Base-by-base conservation (phyloP, 2,797 vertebrate genomes). In the Lagodon rhomboides region DNA sequence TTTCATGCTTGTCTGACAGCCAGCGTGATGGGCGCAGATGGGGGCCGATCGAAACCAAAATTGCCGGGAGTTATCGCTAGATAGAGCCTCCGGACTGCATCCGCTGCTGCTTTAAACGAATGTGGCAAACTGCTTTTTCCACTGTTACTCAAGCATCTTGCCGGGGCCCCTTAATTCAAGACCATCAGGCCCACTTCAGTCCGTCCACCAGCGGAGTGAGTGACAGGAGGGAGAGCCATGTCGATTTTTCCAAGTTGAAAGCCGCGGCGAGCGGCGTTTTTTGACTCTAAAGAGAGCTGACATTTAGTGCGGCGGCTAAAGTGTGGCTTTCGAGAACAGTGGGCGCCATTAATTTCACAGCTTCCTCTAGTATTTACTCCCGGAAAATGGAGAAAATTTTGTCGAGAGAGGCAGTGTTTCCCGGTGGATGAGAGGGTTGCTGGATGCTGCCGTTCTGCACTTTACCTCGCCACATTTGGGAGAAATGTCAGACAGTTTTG, bases 281-380 rank as follows among this genome's bases (percentile, higher is more conserved):
- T 90, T 86, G 84, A 91, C 86, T 87, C 70, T 80, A 85, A 92
- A 88, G 84, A 79, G 85, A 90, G 83, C 79, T 93, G 94, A 92
- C 93, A 93, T 95, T 94, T 94, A 86, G 83, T 77, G 80, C 62
- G 18, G 55, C 75, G 17, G 87, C 89, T 80, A 87, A 93, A 93
- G 81, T 82, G 89, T 55, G 79, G 77, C 77, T 93, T 90, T 90
- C 8, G 25, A 79, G 75, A 93, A 89, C 89, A 91, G 89, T 85
- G 66, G 90, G 79, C 43, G 20, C 83, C 84, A 85, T 91, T 92
- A 90, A 93, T 93, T 93, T 91, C 83, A 87, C 89, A 88, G 85
- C 77, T 85, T 89, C 51, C 64, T 58, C 55, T 70, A 5, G 1
- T 83, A 79, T 89, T 88, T 88, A 78, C 81, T 47, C 41, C 62